A percentile compares a stretch with the other conserved stretches of the same genome.
phyloP scores from a whole-genome alignment of 2,888 invertebrate species.

The Sceliomorpha sp. region DNA sequence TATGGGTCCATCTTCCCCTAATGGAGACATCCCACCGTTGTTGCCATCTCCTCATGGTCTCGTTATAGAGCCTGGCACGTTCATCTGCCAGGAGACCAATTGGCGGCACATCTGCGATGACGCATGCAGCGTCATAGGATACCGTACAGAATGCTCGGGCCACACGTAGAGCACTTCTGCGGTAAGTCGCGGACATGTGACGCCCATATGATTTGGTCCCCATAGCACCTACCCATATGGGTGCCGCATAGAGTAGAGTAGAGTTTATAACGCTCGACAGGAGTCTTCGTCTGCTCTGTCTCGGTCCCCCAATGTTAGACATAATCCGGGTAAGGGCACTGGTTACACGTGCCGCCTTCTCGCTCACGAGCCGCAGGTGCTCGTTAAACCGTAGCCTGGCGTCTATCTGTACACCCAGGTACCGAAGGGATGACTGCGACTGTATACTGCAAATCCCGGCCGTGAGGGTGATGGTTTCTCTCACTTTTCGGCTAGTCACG shows the following conservation, averaged over 20 bases:
- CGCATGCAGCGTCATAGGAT: conserved; percentile 30
- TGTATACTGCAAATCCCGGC: too few relatives aligned
- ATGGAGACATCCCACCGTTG: neutral
- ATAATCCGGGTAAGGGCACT: neutral
- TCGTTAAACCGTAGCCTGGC: conserved; percentile 2
- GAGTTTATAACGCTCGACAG: conserved; percentile 3
- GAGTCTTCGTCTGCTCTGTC: neutral
- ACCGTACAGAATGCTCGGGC: too few relatives aligned
- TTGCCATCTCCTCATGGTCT: conserved; percentile 1
- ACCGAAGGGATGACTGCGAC: too few relatives aligned
- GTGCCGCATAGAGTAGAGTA: conserved; percentile 14
- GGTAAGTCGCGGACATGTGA: too few relatives aligned
- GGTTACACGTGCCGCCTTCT: too few relatives aligned
- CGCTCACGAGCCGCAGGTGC: neutral
- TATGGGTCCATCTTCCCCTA: neutral
- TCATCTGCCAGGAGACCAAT: conserved; percentile 15
- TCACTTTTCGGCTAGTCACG: too few relatives aligned
- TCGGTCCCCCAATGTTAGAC: conserved; percentile 5
- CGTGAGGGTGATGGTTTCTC: too few relatives aligned
- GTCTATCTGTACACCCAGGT: too few relatives aligned
- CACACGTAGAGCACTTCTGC: conserved; percentile 36
- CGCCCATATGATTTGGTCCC: too few relatives aligned
- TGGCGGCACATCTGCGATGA: conserved; percentile 13
- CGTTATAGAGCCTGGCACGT: neutral
- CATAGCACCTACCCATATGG: conserved; percentile 10